Conservation (phyloP, 1,140 invertebrate genomes). For the Ceratosolen solmsi region DNA sequence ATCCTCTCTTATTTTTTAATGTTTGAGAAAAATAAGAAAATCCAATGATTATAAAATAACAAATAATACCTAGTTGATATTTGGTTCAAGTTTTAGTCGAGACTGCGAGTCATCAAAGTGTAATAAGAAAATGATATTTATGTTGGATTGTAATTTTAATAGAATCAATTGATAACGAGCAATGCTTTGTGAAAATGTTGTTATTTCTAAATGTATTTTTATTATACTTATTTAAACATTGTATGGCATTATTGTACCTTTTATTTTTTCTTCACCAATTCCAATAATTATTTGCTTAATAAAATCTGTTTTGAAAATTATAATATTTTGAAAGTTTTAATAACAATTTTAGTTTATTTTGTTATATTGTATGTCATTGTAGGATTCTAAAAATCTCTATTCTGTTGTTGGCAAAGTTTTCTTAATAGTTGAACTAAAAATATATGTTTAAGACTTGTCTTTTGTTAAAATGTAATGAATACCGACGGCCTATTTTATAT, state of each 20-base stretch:
- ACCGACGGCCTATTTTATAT: too few species aligned
- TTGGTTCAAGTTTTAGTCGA: slow-evolving; percentile 11
- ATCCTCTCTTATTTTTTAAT: slow-evolving; percentile 6
- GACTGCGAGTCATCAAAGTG: slow-evolving; percentile 40
- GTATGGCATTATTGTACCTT: slow-evolving; percentile 1
- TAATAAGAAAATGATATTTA: slow-evolving; percentile 55
- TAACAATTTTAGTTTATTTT: slow-evolving; percentile 12
- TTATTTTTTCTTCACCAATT: neutral
- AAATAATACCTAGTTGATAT: slow-evolving; percentile 20
- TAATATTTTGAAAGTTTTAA: neutral
- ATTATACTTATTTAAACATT: slow-evolving; percentile 34
- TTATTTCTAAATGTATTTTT: slow-evolving; percentile 53
- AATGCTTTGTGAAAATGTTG: slow-evolving; percentile 57
- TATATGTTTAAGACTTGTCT: too few species aligned
- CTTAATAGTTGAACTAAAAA: too few species aligned
- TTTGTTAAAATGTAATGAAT: too few species aligned
- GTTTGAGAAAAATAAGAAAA: slow-evolving; percentile 3
- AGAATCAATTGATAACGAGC: slow-evolving; percentile 57
- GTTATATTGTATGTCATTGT: neutral
- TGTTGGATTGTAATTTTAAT: slow-evolving; percentile 62
- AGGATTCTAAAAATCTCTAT: too few species aligned
- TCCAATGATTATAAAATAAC: neutral
- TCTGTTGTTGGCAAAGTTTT: too few species aligned
- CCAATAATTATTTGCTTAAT: neutral
- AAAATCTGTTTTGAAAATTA: slow-evolving; percentile 18